These are phyloP conservation scores for Rhizomys pruinosus DNA, from an alignment of 2,113 vertebrate genomes.

Conservation along the genomic window DNA sequence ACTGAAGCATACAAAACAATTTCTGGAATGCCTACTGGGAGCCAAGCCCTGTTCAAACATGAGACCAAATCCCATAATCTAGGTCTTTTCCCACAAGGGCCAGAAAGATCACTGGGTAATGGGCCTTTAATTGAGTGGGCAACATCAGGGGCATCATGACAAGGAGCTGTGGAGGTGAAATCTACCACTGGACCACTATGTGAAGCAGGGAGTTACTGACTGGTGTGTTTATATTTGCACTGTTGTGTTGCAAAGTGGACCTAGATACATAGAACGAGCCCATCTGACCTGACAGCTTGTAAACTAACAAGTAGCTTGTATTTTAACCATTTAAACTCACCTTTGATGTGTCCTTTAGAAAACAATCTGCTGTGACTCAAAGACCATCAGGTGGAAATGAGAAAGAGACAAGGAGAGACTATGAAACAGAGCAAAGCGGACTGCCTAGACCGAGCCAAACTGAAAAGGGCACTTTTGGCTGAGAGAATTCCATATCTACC, in stretches of 20 bases:
- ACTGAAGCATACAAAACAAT: constrained; percentile 66
- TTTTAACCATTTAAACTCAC: constrained; percentile 49
- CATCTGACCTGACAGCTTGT: neutral
- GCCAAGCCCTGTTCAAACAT: constrained; percentile 5
- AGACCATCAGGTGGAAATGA: constrained; percentile 7
- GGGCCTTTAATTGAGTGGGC: neutral
- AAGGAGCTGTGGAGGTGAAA: neutral
- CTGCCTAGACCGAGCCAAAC: neutral
- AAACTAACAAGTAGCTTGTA: constrained; percentile 25
- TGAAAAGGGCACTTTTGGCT: neutral
- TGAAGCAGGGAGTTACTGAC: neutral
- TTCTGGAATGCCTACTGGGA: constrained; percentile 56
- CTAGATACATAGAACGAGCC: neutral
- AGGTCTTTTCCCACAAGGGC: neutral
- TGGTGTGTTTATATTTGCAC: neutral
- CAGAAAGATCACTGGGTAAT: neutral
- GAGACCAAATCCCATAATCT: neutral
- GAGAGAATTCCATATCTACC: neutral
- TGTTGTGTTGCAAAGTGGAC: neutral
- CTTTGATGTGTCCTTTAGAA: constrained; percentile 49
- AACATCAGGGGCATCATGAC: neutral
- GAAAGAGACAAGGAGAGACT: neutral
- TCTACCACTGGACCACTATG: neutral
- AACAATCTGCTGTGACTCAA: constrained; percentile 60
- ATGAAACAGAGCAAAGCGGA: constrained; percentile 17